A percentile compares a stretch with the other conserved stretches of the same genome.
Evolutionary conservation across 2,888 invertebrate species (phyloP).

Genomic region (Pardosa pseudoannulata): DNA sequence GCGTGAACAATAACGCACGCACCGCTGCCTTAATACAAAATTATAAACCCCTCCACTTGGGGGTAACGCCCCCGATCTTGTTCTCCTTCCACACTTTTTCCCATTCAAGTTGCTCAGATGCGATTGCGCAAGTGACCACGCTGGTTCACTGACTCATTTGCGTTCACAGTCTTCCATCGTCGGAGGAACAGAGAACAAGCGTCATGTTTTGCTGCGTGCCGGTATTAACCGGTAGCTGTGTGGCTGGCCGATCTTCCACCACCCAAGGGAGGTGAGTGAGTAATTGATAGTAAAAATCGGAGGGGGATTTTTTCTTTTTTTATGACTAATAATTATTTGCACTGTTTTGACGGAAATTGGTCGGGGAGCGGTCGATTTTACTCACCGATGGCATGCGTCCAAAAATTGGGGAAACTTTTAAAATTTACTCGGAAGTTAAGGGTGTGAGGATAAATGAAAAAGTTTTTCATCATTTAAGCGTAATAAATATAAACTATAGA

Average conservation of each 20-base stretch:
- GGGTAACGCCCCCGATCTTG: conserved; percentile 40
- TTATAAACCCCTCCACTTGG: background rate
- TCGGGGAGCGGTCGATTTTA: background rate
- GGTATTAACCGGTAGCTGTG: conserved; percentile 55
- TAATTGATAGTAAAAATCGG: background rate
- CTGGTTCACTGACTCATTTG: conserved; percentile 18
- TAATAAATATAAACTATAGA: no score
- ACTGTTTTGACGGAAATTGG: background rate
- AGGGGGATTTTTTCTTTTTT: background rate
- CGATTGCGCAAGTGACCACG: conserved; percentile 21
- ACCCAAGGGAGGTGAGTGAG: conserved; percentile 32
- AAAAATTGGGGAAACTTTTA: background rate
- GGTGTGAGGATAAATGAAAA: no score
- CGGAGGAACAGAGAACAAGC: background rate
- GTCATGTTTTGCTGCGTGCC: conserved; percentile 66
- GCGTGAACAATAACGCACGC: conserved; percentile 25
- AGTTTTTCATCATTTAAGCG: no score
- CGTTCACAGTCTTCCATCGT: background rate
- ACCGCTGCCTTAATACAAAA: conserved; percentile 23
- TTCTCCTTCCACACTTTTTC: conserved; percentile 16
- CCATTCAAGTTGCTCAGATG: background rate
- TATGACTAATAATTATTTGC: background rate
- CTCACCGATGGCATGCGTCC: background rate
- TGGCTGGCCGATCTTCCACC: conserved; percentile 6
- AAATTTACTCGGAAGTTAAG: no score